Percentiles rank a stretch among this genome's conserved stretches.
phyloP scores from a whole-genome alignment of 2,113 vertebrate species.

The Ageneiosus marmoratus region DNA sequence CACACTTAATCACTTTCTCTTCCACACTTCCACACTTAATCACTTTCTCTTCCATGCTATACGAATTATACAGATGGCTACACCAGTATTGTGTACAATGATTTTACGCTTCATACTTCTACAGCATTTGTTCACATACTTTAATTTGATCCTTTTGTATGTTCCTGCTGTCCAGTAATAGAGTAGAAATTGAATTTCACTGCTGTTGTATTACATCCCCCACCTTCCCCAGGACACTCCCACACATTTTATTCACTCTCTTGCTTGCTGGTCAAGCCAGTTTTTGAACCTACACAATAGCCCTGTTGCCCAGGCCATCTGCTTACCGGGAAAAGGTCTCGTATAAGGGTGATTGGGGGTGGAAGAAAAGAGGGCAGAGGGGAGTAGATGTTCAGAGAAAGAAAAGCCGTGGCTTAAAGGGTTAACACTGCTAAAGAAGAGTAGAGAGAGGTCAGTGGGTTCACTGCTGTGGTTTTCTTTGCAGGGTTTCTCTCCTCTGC shows the following conservation, averaged over 20 bases:
- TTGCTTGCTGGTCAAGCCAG: conserved; percentile 31
- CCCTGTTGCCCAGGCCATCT: conserved; percentile 51
- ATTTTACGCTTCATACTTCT: conserved; percentile 16
- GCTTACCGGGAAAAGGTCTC: conserved; percentile 50
- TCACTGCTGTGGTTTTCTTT: not conserved
- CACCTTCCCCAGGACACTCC: conserved; percentile 1
- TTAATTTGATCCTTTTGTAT: conserved; percentile 13
- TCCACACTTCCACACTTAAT: not conserved
- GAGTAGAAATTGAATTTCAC: conserved; percentile 23
- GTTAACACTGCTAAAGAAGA: conserved; percentile 35
- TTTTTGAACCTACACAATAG: conserved; percentile 47
- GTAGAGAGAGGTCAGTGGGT: conserved; percentile 22
- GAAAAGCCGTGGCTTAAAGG: conserved; percentile 40
- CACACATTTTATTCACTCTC: conserved; percentile 4
- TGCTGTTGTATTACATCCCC: conserved; percentile 29
- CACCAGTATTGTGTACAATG: not conserved
- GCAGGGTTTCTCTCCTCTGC: not conserved
- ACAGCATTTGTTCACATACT: not conserved
- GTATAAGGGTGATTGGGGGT: conserved; percentile 34
- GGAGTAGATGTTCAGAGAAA: conserved; percentile 11
- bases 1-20: not conserved
- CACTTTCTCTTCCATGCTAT: not conserved
- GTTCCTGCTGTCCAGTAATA: conserved; percentile 5
- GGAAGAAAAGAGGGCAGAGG: conserved; percentile 13
- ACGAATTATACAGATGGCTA: not conserved